Percentiles rank a stretch among this genome's conserved stretches.
Conservation (phyloP, 2,113 vertebrate genomes). For the Labeo catla region DNA sequence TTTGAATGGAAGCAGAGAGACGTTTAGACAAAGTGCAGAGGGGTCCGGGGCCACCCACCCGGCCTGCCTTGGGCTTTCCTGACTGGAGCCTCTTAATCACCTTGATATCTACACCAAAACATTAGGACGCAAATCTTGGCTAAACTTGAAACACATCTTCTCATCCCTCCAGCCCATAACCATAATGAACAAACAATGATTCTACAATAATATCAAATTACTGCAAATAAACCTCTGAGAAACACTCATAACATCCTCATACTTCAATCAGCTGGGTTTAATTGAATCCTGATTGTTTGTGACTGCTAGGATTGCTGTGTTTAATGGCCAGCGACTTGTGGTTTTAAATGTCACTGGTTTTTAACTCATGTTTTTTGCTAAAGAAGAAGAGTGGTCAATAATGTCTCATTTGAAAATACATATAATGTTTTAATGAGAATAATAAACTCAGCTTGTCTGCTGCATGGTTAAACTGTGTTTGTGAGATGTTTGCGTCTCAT, state of each 20-base stretch:
- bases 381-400: not conserved
- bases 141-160: not conserved
- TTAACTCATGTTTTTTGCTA: not conserved
- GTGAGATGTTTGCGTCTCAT: not conserved
- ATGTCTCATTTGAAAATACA: not conserved
- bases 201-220: not conserved
- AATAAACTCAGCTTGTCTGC: too few species aligned
- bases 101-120: not conserved
- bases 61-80: constrained; percentile 41
- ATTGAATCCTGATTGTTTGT: not conserved
- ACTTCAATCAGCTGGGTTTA: not conserved
- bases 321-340: not conserved
- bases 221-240: constrained; percentile 5
- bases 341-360: not conserved
- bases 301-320: not conserved
- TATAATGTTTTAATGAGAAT: not conserved
- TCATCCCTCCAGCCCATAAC: not conserved
- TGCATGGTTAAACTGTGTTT: too few species aligned
- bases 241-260: constrained; percentile 10
- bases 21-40: constrained; percentile 31
- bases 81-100: constrained; percentile 7
- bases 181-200: not conserved
- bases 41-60: constrained; percentile 48
- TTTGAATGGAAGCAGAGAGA: constrained; percentile 37
- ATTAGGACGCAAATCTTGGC: not conserved